These are phyloP conservation scores for Leucopsar rothschildi DNA, from an alignment of 2,113 vertebrate genomes.

Conservation along the genomic window DNA sequence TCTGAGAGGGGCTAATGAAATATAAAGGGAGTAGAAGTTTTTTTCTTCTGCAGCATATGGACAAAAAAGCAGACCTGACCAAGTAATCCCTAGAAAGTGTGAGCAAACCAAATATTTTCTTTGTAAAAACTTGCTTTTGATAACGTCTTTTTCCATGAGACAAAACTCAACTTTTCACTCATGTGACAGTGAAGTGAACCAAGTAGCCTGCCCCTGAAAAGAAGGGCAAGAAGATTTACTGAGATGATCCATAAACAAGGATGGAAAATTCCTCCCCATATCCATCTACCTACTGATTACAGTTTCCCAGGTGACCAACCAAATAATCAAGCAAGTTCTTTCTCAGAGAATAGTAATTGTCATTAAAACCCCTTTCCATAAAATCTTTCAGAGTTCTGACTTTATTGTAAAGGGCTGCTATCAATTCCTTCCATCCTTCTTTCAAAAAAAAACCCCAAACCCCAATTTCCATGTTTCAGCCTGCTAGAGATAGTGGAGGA, in stretches of 20 bases:
- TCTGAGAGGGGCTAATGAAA: neutral
- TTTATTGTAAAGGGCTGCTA: neutral
- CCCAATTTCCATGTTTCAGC: neutral
- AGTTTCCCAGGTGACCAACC: neutral
- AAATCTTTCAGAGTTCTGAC: neutral
- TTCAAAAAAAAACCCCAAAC: neutral
- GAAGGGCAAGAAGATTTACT: neutral
- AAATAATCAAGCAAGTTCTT: neutral
- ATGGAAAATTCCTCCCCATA: neutral
- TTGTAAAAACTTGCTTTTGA: neutral
- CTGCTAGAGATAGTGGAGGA: neutral
- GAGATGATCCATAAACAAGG: neutral
- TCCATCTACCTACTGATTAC: neutral
- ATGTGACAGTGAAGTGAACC: neutral
- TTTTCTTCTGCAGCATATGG: neutral
- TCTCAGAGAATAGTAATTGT: neutral
- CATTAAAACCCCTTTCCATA: neutral
- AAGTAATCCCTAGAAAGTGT: neutral
- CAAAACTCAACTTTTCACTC: neutral
- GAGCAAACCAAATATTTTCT: neutral
- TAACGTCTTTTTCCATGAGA: neutral
- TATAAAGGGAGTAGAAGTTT: neutral
- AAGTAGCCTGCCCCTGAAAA: neutral
- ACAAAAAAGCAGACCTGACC: neutral
- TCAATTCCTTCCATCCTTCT: accelerated